phyloP scores from a whole-genome alignment of 1,140 invertebrate species.

The Calliopsis andreniformis region DNA sequence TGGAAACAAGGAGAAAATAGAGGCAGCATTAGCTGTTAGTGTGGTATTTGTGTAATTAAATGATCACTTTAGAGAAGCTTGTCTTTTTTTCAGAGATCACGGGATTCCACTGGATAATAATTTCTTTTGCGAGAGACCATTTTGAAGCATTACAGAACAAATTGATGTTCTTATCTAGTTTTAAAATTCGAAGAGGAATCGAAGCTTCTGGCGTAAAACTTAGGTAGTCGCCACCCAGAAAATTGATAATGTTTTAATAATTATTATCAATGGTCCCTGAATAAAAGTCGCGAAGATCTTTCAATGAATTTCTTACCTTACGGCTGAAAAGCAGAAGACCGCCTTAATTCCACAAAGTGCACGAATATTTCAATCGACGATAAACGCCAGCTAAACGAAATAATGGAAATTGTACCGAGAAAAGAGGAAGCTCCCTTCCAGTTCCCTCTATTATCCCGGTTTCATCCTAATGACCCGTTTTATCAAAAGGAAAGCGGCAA shows the following conservation, averaged over 20 bases:
- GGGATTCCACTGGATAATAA: slow-evolving; percentile 11
- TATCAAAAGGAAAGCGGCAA: not conserved
- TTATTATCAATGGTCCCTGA: too few relatives aligned
- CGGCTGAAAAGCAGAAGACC: too few relatives aligned
- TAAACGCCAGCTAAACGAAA: not conserved
- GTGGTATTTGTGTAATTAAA: slow-evolving; percentile 58
- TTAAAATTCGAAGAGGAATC: too few relatives aligned
- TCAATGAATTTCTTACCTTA: too few relatives aligned
- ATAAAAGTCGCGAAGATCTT: too few relatives aligned
- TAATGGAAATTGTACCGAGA: too few relatives aligned
- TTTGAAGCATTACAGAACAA: too few relatives aligned
- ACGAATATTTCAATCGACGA: slow-evolving; percentile 4
- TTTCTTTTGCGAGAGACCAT: not conserved
- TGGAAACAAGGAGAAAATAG: slow-evolving; percentile 33
- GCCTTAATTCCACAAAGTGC: slow-evolving; percentile 16
- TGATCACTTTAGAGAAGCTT: slow-evolving; percentile 9
- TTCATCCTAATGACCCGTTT: slow-evolving; percentile 12
- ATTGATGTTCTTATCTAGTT: slow-evolving; percentile 15
- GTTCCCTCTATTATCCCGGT: not conserved
- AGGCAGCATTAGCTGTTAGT: slow-evolving; percentile 25
- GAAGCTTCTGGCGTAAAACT: too few relatives aligned
- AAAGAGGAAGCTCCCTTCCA: not conserved
- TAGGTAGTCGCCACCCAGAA: too few relatives aligned
- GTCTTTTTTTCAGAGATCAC: not conserved
- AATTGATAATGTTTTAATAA: too few relatives aligned